Base-by-base conservation (phyloP, 2,113 vertebrate genomes). In the Leptobrachium ailaonicum region DNA sequence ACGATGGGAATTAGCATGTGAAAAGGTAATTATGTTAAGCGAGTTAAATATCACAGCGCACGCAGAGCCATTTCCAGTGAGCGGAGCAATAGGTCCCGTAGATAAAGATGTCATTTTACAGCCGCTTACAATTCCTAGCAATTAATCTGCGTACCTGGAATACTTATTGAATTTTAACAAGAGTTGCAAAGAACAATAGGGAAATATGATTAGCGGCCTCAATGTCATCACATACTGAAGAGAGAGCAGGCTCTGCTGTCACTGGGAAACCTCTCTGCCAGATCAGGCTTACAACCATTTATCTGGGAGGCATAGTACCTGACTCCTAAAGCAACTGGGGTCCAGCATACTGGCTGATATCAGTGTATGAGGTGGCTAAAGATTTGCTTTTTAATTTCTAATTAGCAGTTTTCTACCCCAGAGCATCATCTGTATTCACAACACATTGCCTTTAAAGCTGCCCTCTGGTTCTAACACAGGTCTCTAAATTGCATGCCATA, bases 11-110 rank as follows among this genome's bases (percentile, higher is more conserved):
- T 79, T 77, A 71, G 63, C 82, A 83, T 63, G 69, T 67, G 79
- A 72, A 81, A 68, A 58, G 58, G 77, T 75, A 80, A 77, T 80
- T 77, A 83, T 45, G 68, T 53, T 45, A 76, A 67, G 66, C 60
- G 45, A 67, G 45, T 73, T 73, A 83, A 80, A 75, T 56, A 70
- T 66, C 77, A 79, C 41, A 64, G 40, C 53, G 71, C 58, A 11
- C 66, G 54, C 12, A 56, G 76, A 40, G 76, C 76, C 43, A 71
- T 50, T 50, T 50, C 47, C 47, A 50, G 47, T 8, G 47, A 50
- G 47, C 4, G 47, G 47, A 5, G 47, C 47, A 50, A 50, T 63
- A 78, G 67, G 76, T 78, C 67, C 42, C 76, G n/a, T 32, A 69
- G 56, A 62, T 60, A 41, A 53, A 71, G 56, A 70, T 63, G 76